Conservation (phyloP, 2,113 vertebrate genomes). For the Thermophis baileyi region DNA sequence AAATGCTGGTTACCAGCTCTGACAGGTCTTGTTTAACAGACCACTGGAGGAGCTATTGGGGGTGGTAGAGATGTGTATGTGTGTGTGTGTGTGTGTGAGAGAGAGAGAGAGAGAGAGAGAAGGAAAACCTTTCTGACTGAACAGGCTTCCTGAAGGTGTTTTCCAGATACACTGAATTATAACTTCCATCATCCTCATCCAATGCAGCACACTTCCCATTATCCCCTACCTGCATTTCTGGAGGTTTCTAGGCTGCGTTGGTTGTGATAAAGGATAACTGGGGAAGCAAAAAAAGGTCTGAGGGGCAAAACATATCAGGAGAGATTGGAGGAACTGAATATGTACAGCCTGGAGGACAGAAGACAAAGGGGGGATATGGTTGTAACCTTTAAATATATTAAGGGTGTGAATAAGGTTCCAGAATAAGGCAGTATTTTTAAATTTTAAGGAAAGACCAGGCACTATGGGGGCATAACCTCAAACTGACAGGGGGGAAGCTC, state of each 20-base stretch:
- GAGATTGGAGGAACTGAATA: neutral
- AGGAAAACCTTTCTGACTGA: neutral
- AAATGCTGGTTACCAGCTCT: constrained; percentile 46
- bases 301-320: neutral
- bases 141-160: neutral
- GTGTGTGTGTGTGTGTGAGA: neutral
- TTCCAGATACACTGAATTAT: neutral
- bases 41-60: neutral
- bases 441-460: neutral
- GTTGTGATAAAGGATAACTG: neutral
- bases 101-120: neutral
- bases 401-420: neutral
- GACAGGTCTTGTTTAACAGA: constrained; percentile 38
- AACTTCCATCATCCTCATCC: neutral
- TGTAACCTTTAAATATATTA: neutral
- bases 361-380: neutral
- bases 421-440: neutral
- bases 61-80: neutral
- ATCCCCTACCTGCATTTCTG: neutral
- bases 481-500: neutral
- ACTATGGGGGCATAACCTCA: neutral
- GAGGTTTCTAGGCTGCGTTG: neutral
- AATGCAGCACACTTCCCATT: neutral
- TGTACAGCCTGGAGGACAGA: neutral
- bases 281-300: neutral